Conservation (phyloP, 2,797 vertebrate species). For the Onychomys torridus region DNA sequence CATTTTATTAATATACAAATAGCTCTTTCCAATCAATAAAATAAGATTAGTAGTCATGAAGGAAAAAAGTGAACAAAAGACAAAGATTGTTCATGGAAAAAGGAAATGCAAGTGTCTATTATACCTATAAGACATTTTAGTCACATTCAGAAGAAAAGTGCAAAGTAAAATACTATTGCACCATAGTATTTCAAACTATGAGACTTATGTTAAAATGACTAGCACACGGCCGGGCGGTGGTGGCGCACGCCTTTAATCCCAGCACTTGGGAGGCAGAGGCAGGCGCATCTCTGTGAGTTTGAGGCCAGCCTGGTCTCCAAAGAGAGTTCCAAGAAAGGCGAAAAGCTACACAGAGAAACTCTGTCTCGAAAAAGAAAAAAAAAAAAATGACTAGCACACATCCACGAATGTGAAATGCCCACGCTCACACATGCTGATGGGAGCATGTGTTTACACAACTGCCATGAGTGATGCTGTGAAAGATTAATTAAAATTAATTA, state of each 20-base stretch:
- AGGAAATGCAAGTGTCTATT: not conserved
- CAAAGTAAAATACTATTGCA: not conserved
- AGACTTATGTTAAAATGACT: not conserved
- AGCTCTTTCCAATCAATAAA: not conserved
- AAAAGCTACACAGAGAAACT: too few relatives aligned
- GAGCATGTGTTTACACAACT: not conserved
- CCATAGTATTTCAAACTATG: not conserved
- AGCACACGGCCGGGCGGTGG: too few relatives aligned
- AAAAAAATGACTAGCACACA: not conserved
- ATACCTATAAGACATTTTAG: not conserved
- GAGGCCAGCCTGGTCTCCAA: too few relatives aligned
- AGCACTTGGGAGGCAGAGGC: too few relatives aligned
- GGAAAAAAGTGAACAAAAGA: not conserved
- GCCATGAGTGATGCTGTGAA: not conserved
- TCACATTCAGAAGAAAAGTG: not conserved
- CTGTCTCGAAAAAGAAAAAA: too few relatives aligned
- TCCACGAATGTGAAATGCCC: not conserved
- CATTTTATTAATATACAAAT: not conserved
- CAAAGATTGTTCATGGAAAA: not conserved
- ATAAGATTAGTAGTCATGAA: not conserved
- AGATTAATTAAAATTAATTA: not conserved
- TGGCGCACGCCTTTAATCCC: too few relatives aligned
- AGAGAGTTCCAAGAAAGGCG: too few relatives aligned
- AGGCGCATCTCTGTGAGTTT: too few relatives aligned
- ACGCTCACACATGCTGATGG: not conserved